Evolutionary conservation across 2,797 vertebrate genomes (phyloP).

Genomic region (Smutsia gigantea): DNA sequence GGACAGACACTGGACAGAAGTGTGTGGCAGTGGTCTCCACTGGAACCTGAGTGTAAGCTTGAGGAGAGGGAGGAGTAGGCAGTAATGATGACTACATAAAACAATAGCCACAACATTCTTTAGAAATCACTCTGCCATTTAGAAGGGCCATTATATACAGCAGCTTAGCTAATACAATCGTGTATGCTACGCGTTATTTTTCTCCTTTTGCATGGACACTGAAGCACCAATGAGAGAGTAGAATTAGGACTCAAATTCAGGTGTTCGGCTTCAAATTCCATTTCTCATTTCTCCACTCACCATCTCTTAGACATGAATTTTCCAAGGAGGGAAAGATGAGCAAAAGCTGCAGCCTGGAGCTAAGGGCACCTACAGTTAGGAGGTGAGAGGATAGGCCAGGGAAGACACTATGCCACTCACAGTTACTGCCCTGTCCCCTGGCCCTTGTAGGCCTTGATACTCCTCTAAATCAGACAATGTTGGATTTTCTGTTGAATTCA

Average conservation of each 20-base stretch:
- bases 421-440: neutral
- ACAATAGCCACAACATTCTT: neutral
- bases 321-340: neutral
- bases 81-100: neutral
- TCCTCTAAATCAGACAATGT: neutral
- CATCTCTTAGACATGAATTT: slow-evolving; percentile 18
- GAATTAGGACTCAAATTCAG: slow-evolving; percentile 11
- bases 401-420: neutral
- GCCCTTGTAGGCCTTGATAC: neutral
- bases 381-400: neutral
- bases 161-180: neutral
- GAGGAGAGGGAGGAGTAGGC: neutral
- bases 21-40: neutral
- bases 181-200: neutral
- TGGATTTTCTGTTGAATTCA: neutral
- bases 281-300: slow-evolving; percentile 11
- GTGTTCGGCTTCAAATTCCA: neutral
- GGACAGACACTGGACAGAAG: neutral
- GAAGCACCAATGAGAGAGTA: slow-evolving; percentile 31
- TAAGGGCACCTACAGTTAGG: neutral
- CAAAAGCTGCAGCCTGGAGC: neutral
- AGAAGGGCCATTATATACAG: neutral
- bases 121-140: slow-evolving; percentile 1
- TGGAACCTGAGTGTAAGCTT: neutral
- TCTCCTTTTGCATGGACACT: neutral